Evolutionary conservation across 2,113 vertebrate species (phyloP).

Genomic region (Actinemys pallida): DNA sequence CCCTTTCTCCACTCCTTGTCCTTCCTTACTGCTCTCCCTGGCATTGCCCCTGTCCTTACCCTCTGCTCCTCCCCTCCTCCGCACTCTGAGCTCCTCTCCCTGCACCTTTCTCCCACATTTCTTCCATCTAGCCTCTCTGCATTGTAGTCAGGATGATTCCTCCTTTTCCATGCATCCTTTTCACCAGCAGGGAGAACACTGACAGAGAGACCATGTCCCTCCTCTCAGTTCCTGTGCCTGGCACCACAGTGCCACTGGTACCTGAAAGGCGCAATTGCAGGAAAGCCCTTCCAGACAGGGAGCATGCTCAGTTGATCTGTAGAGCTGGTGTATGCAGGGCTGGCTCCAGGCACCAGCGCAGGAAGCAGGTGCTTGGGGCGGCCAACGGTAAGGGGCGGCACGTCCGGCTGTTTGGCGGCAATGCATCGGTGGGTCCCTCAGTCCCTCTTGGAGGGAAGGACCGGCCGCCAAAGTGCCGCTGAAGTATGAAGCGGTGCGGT

Average conservation of each 20-base stretch:
- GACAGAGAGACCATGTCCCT: background rate
- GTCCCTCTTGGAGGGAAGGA: too few species aligned
- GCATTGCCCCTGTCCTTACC: background rate
- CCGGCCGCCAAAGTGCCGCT: too few species aligned
- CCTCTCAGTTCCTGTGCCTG: background rate
- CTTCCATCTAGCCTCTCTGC: background rate
- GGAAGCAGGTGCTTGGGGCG: too few species aligned
- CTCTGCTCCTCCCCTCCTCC: background rate
- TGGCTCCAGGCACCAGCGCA: too few species aligned
- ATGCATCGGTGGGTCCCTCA: too few species aligned
- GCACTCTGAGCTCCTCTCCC: background rate
- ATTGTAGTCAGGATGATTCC: background rate
- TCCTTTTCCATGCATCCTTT: background rate
- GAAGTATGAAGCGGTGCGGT: too few species aligned
- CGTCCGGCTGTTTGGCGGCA: too few species aligned
- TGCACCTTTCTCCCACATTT: background rate
- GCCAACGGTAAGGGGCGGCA: too few species aligned
- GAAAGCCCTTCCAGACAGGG: background rate
- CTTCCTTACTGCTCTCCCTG: background rate
- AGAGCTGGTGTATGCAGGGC: background rate
- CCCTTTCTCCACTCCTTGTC: background rate
- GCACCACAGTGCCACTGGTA: fast-evolving
- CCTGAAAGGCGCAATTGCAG: background rate
- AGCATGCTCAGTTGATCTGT: background rate
- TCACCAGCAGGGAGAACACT: background rate